phyloP scores from a whole-genome alignment of 1,140 invertebrate genomes.

The Hylaeus volcanicus region DNA sequence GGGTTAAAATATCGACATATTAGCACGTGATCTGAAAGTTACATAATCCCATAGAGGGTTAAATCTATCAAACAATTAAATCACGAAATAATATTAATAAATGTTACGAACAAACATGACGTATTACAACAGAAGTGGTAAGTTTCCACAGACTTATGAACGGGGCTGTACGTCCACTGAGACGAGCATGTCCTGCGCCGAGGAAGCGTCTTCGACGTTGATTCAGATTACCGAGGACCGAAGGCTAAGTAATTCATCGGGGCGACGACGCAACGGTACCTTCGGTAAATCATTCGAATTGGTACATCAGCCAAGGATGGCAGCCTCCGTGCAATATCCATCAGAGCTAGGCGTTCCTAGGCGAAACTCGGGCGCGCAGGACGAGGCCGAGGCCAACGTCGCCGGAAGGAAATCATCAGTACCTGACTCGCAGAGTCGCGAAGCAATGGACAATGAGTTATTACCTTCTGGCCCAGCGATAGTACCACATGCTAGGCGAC shows the following conservation, averaged over 20 bases:
- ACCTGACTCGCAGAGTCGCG: conserved; percentile 66
- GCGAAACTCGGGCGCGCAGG: conserved; percentile 34
- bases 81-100: too few relatives aligned
- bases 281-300: conserved; percentile 47
- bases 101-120: too few relatives aligned
- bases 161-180: neutral
- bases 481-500: conserved; percentile 61
- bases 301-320: conserved; percentile 39
- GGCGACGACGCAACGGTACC: neutral
- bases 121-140: too few relatives aligned
- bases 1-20: too few relatives aligned
- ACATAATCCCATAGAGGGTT: too few relatives aligned
- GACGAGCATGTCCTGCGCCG: neutral
- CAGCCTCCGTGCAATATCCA: conserved; percentile 66
- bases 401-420: conserved; percentile 75
- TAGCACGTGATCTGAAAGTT: too few relatives aligned
- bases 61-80: too few relatives aligned
- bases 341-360: conserved; percentile 60
- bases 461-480: conserved; percentile 68
- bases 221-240: neutral
- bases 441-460: conserved; percentile 74
- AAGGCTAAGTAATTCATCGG: conserved; percentile 21
- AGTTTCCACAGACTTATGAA: too few relatives aligned
- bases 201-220: neutral
- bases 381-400: conserved; percentile 39